phyloP scores from a whole-genome alignment of 2,113 vertebrate species.

The Cichladusa arquata region DNA sequence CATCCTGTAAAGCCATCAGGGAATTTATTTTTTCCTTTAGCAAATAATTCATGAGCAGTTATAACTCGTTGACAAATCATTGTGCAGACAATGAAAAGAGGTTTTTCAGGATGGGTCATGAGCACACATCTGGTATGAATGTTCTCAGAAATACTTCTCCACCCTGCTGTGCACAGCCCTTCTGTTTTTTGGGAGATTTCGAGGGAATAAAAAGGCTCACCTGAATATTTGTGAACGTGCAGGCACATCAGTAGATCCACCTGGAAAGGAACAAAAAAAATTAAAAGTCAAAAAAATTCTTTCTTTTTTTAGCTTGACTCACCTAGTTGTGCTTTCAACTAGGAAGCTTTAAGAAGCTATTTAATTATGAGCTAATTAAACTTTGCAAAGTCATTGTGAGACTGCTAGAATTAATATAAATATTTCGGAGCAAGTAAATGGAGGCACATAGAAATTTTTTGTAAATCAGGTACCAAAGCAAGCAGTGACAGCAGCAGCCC shows the following conservation, averaged over 20 bases:
- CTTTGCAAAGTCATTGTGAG: neutral
- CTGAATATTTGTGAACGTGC: neutral
- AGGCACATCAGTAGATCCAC: neutral
- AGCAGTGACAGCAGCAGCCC: neutral
- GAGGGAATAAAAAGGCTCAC: neutral
- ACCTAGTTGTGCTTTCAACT: neutral
- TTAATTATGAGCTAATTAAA: constrained; percentile 31
- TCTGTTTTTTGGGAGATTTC: neutral
- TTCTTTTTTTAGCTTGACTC: neutral
- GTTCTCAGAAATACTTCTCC: neutral
- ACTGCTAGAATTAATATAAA: neutral
- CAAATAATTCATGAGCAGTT: constrained; percentile 42
- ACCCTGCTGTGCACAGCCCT: neutral
- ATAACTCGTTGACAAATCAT: constrained; percentile 37
- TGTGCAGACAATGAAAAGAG: constrained; percentile 28
- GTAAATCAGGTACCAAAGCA: neutral
- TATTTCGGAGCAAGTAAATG: neutral
- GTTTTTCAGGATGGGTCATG: constrained; percentile 2
- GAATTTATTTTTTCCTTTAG: constrained; percentile 1
- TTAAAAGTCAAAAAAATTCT: neutral
- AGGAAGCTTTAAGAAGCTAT: neutral
- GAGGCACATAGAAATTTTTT: neutral
- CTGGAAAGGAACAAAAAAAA: neutral
- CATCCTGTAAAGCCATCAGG: neutral
- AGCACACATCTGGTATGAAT: constrained; percentile 36